phyloP scores from a whole-genome alignment of 2,797 vertebrate species.

The Myioborus melanocephalus region DNA sequence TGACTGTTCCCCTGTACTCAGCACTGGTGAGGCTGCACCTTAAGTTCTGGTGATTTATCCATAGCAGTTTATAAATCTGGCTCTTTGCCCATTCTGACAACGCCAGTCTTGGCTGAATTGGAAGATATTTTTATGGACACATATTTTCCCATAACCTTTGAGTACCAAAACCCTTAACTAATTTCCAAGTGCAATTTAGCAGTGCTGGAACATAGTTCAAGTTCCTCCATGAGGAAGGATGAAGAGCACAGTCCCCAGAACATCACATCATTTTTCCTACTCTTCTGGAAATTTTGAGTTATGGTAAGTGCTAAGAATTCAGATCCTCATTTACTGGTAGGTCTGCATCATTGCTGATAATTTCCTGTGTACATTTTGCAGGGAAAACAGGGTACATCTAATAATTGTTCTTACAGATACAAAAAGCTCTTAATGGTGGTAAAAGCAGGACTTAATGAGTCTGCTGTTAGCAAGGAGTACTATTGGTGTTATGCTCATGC shows the following conservation, averaged over 20 bases:
- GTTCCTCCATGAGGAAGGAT: neutral
- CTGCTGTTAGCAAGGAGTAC: conserved; percentile 56
- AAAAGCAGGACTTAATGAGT: conserved; percentile 65
- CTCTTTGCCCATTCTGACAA: neutral
- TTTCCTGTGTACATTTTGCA: conserved; percentile 9
- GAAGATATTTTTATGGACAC: neutral
- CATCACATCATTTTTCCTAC: neutral
- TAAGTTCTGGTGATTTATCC: neutral
- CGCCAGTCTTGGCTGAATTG: neutral
- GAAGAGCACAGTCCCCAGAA: neutral
- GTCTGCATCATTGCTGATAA: neutral
- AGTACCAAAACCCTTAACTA: neutral
- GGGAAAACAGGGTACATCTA: conserved; percentile 3
- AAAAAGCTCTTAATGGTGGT: conserved; percentile 44
- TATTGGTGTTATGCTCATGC: conserved; percentile 47
- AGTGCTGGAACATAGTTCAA: neutral
- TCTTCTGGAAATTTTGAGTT: neutral
- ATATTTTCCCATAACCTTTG: neutral
- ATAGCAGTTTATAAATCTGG: neutral
- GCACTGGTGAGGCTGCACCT: neutral
- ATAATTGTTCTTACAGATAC: conserved; percentile 41
- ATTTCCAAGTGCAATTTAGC: neutral
- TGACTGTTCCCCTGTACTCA: fast-evolving
- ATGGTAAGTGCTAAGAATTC: neutral
- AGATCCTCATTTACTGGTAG: neutral